Conservation (phyloP, 2,797 vertebrate genomes). For the Onychomys leucogaster region DNA sequence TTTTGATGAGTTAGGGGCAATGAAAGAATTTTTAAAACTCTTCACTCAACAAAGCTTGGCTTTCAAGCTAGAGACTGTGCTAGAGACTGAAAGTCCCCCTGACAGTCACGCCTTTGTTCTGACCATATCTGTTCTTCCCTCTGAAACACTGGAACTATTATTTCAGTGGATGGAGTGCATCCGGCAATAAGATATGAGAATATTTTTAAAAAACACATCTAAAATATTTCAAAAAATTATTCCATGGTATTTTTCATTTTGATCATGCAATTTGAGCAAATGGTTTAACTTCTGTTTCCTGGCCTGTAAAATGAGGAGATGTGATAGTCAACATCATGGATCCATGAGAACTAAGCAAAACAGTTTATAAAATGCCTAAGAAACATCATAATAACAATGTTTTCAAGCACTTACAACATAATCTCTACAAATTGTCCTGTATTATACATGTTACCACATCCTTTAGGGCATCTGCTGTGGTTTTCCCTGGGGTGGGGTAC, state of each 20-base stretch:
- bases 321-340: background rate
- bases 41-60: constrained; percentile 38
- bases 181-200: constrained; percentile 20
- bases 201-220: constrained; percentile 27
- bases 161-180: background rate
- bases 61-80: constrained; percentile 59
- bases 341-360: background rate
- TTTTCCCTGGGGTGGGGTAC: background rate
- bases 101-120: constrained; percentile 68
- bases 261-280: constrained; percentile 4
- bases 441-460: background rate
- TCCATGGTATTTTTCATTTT: constrained; percentile 31
- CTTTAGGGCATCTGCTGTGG: background rate
- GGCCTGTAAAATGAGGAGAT: background rate
- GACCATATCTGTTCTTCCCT: constrained; percentile 26
- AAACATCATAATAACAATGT: background rate
- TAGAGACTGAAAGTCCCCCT: constrained; percentile 46
- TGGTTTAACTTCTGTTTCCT: background rate
- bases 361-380: background rate
- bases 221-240: constrained; percentile 53
- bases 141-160: constrained; percentile 64
- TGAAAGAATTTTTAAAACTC: constrained; percentile 36
- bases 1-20: constrained; percentile 28
- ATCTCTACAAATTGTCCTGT: background rate
- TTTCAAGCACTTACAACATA: background rate